Percentiles rank a stretch among this genome's conserved stretches.
Evolutionary conservation across 64 coral and sea anemone genomes (phyloP).

Genomic region (Catalaphyllia jardinei): DNA sequence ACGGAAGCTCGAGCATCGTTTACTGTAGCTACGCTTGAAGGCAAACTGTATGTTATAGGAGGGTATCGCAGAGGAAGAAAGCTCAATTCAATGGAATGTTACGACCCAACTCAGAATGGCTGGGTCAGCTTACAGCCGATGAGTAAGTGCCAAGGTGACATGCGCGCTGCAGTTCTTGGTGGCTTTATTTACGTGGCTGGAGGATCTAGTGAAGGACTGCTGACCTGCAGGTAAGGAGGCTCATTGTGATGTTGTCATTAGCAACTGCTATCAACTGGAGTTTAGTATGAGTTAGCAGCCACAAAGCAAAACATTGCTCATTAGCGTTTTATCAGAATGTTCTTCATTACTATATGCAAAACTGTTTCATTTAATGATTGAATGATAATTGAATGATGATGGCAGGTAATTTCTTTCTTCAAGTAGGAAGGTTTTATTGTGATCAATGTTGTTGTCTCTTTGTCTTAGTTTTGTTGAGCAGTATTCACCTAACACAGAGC

Average conservation of each 20-base stretch:
- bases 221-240: conserved; percentile 83
- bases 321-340: too few species aligned
- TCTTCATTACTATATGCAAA: too few species aligned
- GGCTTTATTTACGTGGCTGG: conserved; percentile 96
- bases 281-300: too few species aligned
- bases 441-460: background rate
- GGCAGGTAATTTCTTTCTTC: too few species aligned
- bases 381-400: too few species aligned
- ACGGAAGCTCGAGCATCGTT: conserved; percentile 83
- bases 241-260: background rate
- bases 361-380: too few species aligned
- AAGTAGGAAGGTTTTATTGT: background rate
- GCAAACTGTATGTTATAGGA: conserved; percentile 93
- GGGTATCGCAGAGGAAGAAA: conserved; percentile 86
- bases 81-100: conserved; percentile 93
- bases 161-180: conserved; percentile 84
- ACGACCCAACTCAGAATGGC: conserved; percentile 61
- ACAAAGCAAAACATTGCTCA: too few species aligned
- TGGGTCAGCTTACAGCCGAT: conserved; percentile 72
- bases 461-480: conserved; percentile 85
- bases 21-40: conserved; percentile 66
- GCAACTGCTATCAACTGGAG: too few species aligned
- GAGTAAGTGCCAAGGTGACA: conserved; percentile 92
- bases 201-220: conserved; percentile 82
- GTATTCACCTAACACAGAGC: conserved; percentile 76